These are phyloP conservation scores for Ophioninae sp. DNA, from an alignment of 2,888 invertebrate genomes.

Conservation along the genomic window DNA sequence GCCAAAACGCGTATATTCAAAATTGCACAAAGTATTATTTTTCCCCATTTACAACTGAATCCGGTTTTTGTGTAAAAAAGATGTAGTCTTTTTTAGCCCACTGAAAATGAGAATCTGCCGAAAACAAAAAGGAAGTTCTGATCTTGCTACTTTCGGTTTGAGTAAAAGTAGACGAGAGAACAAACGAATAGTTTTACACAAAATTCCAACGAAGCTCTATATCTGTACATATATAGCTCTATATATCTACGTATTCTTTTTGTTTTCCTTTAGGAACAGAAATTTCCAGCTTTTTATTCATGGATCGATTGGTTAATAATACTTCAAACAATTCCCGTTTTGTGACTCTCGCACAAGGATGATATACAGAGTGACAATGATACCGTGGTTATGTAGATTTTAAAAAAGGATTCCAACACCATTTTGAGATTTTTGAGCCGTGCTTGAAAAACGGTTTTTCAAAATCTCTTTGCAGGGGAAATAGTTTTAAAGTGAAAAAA, in stretches of 20 bases:
- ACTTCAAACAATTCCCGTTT: not conserved
- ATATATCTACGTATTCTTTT: slow-evolving; percentile 3
- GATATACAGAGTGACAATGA: not conserved
- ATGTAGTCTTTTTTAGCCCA: not conserved
- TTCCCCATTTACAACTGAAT: not conserved
- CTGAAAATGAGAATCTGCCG: not conserved
- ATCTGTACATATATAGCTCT: no score
- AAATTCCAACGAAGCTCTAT: slow-evolving; percentile 43
- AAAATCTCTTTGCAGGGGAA: no score
- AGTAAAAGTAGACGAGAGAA: slow-evolving; percentile 6
- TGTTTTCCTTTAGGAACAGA: slow-evolving; percentile 19
- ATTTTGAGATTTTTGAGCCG: no score
- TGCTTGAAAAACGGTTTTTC: no score
- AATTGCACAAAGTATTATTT: not conserved
- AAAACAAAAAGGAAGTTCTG: not conserved
- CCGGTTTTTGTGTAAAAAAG: not conserved
- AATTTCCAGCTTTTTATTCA: slow-evolving; percentile 3
- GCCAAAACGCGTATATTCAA: not conserved
- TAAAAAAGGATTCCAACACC: no score
- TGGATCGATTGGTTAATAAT: not conserved
- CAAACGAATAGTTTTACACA: slow-evolving; percentile 6
- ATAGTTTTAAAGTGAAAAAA: no score
- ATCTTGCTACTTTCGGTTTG: slow-evolving; percentile 28
- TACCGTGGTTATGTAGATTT: no score
- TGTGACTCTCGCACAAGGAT: not conserved